phyloP scores from a whole-genome alignment of 2,797 vertebrate genomes.

The Phoebastria nigripes region DNA sequence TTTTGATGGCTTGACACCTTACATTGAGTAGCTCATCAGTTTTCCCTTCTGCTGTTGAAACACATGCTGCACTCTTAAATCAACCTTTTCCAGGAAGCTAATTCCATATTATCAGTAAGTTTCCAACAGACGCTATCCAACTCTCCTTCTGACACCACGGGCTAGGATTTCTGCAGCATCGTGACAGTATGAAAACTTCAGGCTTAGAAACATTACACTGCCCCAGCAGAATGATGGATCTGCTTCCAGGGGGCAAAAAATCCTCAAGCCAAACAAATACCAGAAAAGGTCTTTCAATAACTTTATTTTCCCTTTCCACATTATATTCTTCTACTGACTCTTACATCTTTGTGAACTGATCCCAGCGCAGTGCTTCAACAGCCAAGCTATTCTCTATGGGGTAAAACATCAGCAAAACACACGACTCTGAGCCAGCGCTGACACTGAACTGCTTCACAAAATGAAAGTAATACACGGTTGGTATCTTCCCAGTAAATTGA shows the following conservation, averaged over 20 bases:
- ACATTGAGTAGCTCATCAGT: not conserved
- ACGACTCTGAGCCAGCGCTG: fast-evolving
- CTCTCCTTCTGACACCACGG: not conserved
- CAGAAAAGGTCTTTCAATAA: not conserved
- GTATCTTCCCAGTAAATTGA: not conserved
- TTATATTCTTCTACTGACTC: not conserved
- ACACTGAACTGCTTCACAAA: not conserved
- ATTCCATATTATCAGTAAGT: not conserved
- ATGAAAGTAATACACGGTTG: not conserved
- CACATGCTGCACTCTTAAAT: not conserved
- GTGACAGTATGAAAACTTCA: not conserved
- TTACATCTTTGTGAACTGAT: not conserved
- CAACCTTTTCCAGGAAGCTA: not conserved
- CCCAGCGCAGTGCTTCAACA: not conserved
- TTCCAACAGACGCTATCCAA: not conserved
- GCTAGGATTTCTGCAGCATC: not conserved
- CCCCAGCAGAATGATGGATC: not conserved
- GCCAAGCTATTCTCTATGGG: not conserved
- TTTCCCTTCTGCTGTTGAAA: not conserved
- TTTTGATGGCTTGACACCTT: not conserved
- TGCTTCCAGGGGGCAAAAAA: not conserved
- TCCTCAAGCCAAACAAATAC: not conserved
- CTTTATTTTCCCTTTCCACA: not conserved
- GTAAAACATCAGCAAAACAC: not conserved
- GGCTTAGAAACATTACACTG: not conserved